Evolutionary conservation across 1,140 invertebrate species (phyloP).

Genomic region (Dicyema japonicum): DNA sequence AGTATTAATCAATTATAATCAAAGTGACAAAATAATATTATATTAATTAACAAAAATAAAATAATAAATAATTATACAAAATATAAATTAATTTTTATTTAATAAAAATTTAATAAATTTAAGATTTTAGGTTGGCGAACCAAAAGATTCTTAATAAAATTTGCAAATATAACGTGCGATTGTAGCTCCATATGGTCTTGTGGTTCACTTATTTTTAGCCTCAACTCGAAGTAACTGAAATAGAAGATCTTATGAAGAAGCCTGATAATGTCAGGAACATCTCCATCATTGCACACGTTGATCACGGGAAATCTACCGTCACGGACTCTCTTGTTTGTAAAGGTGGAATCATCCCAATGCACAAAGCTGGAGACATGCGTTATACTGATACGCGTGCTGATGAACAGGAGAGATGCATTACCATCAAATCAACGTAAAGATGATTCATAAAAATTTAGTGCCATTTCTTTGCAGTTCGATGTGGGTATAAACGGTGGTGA

Average conservation of each 20-base stretch:
- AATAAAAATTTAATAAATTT: too few relatives aligned
- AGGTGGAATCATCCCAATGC: conserved; percentile 90
- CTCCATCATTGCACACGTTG: conserved; percentile 99
- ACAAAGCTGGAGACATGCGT: conserved; percentile 83
- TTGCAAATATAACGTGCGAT: too few relatives aligned
- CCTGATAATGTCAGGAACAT: conserved; percentile 98
- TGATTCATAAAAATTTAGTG: conserved; percentile 25
- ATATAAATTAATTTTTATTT: too few relatives aligned
- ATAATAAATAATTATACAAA: too few relatives aligned
- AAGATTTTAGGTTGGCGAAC: too few relatives aligned
- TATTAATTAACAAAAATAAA: too few relatives aligned
- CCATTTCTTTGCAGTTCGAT: conserved; percentile 87
- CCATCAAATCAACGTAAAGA: conserved; percentile 65
- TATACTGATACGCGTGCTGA: conserved; percentile 98
- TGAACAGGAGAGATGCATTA: conserved; percentile 95
- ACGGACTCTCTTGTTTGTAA: conserved; percentile 96
- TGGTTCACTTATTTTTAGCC: conserved; percentile 46
- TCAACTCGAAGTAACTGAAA: conserved; percentile 99
- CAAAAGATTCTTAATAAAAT: too few relatives aligned
- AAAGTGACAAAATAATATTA: too few relatives aligned
- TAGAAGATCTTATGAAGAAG: conserved; percentile 94
- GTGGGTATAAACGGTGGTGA: conserved; percentile 39
- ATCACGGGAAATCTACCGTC: conserved; percentile 95
- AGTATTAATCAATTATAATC: too few relatives aligned
- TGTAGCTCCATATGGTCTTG: too few relatives aligned